Conservation (phyloP, 2,797 vertebrate species). For the Cygnus olor region DNA sequence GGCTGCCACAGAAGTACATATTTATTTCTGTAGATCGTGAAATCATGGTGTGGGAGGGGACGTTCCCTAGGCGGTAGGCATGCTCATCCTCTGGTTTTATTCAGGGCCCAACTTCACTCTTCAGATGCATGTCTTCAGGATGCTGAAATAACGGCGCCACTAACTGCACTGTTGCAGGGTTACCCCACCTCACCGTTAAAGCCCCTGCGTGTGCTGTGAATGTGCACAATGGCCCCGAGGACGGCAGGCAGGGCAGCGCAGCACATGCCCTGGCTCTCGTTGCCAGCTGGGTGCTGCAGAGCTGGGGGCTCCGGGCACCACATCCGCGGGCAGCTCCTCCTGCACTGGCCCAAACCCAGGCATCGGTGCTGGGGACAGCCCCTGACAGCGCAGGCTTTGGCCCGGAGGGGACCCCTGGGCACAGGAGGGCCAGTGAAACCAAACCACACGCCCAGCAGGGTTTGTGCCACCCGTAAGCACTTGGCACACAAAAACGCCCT, state of each 20-base stretch:
- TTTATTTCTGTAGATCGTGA: neutral
- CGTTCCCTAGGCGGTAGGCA: fast-evolving
- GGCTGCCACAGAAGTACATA: neutral
- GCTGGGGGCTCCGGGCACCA: neutral
- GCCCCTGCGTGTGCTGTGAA: fast-evolving
- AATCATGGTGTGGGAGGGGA: neutral
- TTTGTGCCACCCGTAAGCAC: fast-evolving
- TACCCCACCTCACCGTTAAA: neutral
- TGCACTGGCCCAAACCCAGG: neutral
- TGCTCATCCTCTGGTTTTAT: neutral
- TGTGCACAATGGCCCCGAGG: neutral
- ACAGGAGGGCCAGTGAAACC: neutral
- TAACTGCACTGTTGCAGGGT: neutral
- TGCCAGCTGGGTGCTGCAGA: neutral
- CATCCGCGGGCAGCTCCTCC: fast-evolving
- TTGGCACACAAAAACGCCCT: fast-evolving
- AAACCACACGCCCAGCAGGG: too few relatives aligned
- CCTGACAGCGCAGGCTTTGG: too few relatives aligned
- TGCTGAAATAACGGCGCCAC: neutral
- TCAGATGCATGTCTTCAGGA: neutral
- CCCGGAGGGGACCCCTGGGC: neutral
- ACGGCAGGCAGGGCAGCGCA: too few relatives aligned
- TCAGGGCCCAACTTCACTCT: neutral
- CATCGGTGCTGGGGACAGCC: too few relatives aligned
- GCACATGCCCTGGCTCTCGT: neutral